phyloP scores from a whole-genome alignment of 2,888 invertebrate species.

The Trissolcus japonicus region DNA sequence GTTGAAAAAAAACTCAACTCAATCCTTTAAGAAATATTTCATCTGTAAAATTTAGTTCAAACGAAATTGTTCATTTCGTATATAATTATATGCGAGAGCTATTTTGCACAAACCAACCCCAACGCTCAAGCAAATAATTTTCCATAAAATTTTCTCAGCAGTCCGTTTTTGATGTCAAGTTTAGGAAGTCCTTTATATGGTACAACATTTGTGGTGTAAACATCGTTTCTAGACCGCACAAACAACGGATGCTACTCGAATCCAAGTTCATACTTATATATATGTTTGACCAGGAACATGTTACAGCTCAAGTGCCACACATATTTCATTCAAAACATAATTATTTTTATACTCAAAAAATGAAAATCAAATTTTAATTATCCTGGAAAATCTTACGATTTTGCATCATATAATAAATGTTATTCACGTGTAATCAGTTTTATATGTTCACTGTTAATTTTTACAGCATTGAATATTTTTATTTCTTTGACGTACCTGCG shows the following conservation, averaged over 20 bases:
- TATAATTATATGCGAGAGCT: neutral
- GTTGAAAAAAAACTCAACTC: too few relatives aligned
- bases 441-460: too few relatives aligned
- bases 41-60: too few relatives aligned
- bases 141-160: conserved; percentile 19
- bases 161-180: conserved; percentile 33
- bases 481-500: too few relatives aligned
- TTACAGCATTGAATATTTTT: too few relatives aligned
- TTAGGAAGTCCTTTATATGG: conserved; percentile 39
- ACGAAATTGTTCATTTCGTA: neutral
- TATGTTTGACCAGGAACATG: conserved; percentile 17
- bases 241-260: conserved; percentile 40
- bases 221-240: conserved; percentile 29
- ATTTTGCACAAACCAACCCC: neutral
- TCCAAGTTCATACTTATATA: conserved; percentile 30
- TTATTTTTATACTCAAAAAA: neutral
- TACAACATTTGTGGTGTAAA: conserved; percentile 40
- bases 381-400: too few relatives aligned
- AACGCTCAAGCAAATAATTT: conserved; percentile 19
- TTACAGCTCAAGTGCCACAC: neutral
- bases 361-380: too few relatives aligned
- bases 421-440: too few relatives aligned
- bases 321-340: neutral
- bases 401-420: too few relatives aligned
- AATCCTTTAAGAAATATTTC: too few relatives aligned